Conservation (phyloP, 2,113 vertebrate genomes). For the Mirounga angustirostris region DNA sequence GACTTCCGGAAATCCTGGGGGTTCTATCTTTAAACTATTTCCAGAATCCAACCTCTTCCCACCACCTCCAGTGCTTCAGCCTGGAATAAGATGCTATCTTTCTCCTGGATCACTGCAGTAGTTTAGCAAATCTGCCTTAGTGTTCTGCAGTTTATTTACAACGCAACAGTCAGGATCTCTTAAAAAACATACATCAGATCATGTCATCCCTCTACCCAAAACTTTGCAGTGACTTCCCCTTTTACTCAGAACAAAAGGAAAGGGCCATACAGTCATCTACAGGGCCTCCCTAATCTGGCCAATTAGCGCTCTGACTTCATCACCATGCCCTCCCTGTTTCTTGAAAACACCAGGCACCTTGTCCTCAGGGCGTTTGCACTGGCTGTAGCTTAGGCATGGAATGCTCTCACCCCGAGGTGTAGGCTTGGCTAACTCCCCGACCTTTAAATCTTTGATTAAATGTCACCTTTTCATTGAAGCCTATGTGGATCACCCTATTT, state of each 20-base stretch:
- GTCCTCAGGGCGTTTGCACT: background rate
- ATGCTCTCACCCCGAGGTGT: background rate
- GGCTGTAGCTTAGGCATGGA: background rate
- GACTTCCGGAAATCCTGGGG: background rate
- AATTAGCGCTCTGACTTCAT: background rate
- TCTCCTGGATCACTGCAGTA: background rate
- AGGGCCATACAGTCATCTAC: background rate
- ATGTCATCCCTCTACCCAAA: background rate
- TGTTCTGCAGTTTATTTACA: background rate
- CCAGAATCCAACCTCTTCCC: background rate
- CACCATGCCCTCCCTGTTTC: background rate
- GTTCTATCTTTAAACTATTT: conserved; percentile 2
- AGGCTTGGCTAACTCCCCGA: background rate
- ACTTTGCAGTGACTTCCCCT: background rate
- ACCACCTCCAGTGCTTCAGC: background rate
- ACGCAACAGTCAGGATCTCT: background rate
- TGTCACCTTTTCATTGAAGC: background rate
- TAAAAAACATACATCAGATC: background rate
- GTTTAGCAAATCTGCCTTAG: background rate
- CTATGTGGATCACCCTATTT: background rate
- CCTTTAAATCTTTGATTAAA: background rate
- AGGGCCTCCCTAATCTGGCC: background rate
- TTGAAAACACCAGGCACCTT: background rate
- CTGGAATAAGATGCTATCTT: background rate
- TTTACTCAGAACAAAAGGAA: conserved; percentile 6